Conservation (phyloP, 2,888 invertebrate genomes). For the Volucella inflata region DNA sequence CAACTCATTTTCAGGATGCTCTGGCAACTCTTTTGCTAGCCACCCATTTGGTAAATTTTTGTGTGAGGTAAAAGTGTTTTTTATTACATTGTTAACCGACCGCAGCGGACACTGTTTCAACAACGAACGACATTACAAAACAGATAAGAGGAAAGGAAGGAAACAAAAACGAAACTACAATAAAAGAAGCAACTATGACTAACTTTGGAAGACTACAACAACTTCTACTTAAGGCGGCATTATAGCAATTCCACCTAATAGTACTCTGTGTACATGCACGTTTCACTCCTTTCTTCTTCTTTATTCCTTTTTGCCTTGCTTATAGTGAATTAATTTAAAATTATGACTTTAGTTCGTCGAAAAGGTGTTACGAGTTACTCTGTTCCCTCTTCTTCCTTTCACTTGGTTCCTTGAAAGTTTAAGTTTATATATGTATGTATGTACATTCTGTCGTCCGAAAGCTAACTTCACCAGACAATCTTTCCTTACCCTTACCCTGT, state of each 20-base stretch:
- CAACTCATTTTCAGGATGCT: no score
- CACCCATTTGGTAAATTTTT: background rate
- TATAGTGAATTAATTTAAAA: conserved; percentile 66
- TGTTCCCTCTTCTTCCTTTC: background rate
- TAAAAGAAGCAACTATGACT: background rate
- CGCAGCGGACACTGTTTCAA: conserved; percentile 78
- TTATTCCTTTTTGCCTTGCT: background rate
- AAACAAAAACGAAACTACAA: background rate
- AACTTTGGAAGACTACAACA: conserved; percentile 56
- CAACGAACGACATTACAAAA: background rate
- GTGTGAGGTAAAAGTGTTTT: conserved; percentile 79
- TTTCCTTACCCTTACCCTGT: background rate
- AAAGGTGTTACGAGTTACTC: conserved; percentile 13
- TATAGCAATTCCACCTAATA: conserved; percentile 41
- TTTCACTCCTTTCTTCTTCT: background rate
- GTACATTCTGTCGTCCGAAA: no score
- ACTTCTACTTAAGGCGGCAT: conserved; percentile 50
- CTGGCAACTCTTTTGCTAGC: background rate
- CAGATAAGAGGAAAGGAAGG: conserved; percentile 2
- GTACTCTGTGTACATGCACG: no score
- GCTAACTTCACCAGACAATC: background rate
- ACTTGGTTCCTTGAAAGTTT: background rate
- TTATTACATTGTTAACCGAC: conserved; percentile 83
- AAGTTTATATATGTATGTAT: no score
- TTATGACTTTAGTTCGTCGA: conserved; percentile 56